A percentile compares a stretch with the other conserved stretches of the same genome.
Evolutionary conservation across 92 coral and sea anemone species (phyloP).

Genomic region (Zoanthus gigantus): DNA sequence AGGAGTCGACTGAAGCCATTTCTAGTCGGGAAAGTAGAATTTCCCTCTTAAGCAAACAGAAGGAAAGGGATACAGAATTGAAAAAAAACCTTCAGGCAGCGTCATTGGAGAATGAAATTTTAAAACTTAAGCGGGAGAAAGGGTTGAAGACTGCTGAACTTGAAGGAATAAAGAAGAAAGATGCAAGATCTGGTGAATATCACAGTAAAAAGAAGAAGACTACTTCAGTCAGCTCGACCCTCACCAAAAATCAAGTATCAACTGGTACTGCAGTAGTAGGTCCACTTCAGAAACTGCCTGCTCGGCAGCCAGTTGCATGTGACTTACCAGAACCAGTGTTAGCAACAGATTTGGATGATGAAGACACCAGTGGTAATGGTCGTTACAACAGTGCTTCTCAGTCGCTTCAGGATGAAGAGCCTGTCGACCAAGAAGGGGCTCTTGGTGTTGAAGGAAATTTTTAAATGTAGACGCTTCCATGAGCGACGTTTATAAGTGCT

Average conservation of each 20-base stretch:
- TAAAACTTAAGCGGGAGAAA: conserved; percentile 12
- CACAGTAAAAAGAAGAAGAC: conserved; percentile 12
- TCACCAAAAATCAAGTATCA: conserved; percentile 9
- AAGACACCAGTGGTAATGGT: conserved; percentile 17
- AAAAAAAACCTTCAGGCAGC: neutral
- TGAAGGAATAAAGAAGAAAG: conserved; percentile 14
- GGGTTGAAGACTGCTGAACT: conserved; percentile 25
- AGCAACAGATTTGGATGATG: conserved; percentile 16
- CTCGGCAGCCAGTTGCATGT: conserved; percentile 18
- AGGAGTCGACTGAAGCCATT: neutral
- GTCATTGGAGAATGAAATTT: conserved; percentile 7
- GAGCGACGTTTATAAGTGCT: neutral
- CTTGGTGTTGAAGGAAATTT: neutral
- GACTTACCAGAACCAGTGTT: conserved; percentile 6
- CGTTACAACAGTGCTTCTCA: conserved; percentile 9
- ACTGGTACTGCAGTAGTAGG: conserved; percentile 11
- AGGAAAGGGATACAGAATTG: neutral
- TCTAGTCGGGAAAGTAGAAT: neutral
- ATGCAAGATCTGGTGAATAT: conserved; percentile 14
- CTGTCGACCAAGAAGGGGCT: conserved; percentile 15
- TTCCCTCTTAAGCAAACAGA: neutral
- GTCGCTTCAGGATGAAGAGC: conserved; percentile 9
- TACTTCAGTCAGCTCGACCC: conserved; percentile 9
- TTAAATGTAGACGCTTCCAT: conserved; percentile 16
- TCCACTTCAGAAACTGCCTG: conserved; percentile 11